phyloP scores from a whole-genome alignment of 2,113 vertebrate genomes.

The Caloenas nicobarica region DNA sequence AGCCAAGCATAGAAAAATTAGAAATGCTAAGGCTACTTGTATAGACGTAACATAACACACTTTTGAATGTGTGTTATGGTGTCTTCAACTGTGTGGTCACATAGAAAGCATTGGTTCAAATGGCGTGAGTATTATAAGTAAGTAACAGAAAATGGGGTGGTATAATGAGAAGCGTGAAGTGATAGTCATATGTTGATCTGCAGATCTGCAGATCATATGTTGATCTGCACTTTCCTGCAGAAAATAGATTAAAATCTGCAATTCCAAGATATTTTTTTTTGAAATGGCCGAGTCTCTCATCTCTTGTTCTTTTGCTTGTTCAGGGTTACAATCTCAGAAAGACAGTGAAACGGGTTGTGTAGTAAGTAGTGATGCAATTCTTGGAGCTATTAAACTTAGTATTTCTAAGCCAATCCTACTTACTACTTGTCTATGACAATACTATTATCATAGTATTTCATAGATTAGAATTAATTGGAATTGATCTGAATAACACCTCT shows the following conservation, averaged over 20 bases:
- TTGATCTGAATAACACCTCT: conserved; percentile 4
- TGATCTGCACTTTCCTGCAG: background rate
- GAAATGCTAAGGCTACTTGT: background rate
- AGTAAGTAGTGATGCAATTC: background rate
- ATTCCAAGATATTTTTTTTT: background rate
- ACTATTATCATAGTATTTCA: background rate
- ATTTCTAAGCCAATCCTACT: background rate
- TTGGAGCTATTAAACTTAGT: background rate
- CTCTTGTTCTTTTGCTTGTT: background rate
- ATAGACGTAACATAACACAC: background rate
- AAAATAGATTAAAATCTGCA: background rate
- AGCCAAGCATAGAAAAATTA: background rate
- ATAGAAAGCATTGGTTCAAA: background rate
- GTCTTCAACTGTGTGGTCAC: background rate
- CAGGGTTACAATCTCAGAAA: background rate
- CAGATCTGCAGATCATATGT: no score
- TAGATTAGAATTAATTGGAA: background rate
- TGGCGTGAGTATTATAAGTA: no score
- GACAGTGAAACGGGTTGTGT: background rate
- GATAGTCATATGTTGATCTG: background rate
- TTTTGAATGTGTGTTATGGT: background rate
- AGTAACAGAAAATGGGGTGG: no score
- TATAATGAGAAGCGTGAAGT: background rate
- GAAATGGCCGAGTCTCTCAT: background rate
- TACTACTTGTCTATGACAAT: background rate